Evolutionary conservation across 1,140 invertebrate species (phyloP).

Genomic region (Drosophila arawakana): DNA sequence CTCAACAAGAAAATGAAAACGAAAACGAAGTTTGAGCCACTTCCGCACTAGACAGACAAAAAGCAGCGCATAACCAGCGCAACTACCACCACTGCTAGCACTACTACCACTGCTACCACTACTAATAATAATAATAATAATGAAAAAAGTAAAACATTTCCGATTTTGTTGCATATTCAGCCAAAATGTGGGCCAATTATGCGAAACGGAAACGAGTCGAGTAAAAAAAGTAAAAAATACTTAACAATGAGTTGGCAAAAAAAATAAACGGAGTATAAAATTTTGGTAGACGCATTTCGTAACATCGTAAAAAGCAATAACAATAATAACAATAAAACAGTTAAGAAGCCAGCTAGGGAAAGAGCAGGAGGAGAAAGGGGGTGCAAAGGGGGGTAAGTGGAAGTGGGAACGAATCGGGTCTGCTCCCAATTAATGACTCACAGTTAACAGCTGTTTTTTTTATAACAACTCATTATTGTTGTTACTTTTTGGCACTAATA

Average conservation of each 20-base stretch:
- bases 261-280: constrained; percentile 37
- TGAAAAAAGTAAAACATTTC: constrained; percentile 55
- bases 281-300: constrained; percentile 62
- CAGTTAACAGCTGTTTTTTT: constrained; percentile 63
- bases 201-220: constrained; percentile 64
- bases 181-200: constrained; percentile 79
- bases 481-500: constrained; percentile 74
- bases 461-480: constrained; percentile 26
- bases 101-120: background rate
- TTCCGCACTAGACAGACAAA: constrained; percentile 65
- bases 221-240: constrained; percentile 49
- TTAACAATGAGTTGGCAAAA: constrained; percentile 62
- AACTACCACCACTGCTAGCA: background rate
- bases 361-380: background rate
- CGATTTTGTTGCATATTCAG: constrained; percentile 73
- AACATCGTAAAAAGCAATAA: constrained; percentile 43
- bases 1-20: constrained; percentile 55
- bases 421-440: constrained; percentile 45
- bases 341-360: constrained; percentile 61
- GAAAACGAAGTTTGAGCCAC: constrained; percentile 60
- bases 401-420: constrained; percentile 14
- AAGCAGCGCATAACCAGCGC: constrained; percentile 16
- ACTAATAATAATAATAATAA: constrained; percentile 32
- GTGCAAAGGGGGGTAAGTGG: background rate
- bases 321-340: constrained; percentile 51